Evolutionary conservation across 2,113 vertebrate species (phyloP).

Genomic region (Leuciscus idus): DNA sequence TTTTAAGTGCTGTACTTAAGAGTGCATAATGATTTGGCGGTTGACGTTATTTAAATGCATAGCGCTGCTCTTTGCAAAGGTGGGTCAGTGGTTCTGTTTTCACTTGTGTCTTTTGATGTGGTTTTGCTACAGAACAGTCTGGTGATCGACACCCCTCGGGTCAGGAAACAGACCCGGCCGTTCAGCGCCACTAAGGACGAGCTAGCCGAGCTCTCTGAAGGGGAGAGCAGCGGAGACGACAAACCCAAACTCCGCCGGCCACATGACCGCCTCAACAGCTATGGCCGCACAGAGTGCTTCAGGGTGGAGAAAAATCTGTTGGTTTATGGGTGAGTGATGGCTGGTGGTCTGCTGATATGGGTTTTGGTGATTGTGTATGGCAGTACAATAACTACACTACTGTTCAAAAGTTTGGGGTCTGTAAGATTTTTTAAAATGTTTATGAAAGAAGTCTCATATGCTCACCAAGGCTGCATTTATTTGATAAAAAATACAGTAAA

Average conservation of each 20-base stretch:
- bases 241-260: conserved; percentile 92
- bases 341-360: background rate
- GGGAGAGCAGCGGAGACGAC: conserved; percentile 91
- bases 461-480: too few relatives aligned
- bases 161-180: conserved; percentile 94
- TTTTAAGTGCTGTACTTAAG: background rate
- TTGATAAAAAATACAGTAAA: too few relatives aligned
- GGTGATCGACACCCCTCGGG: conserved; percentile 97
- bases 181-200: conserved; percentile 98
- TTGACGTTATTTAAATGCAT: background rate
- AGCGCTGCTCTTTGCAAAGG: background rate
- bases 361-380: background rate
- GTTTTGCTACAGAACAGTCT: conserved; percentile 88
- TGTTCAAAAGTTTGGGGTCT: background rate
- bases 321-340: conserved; percentile 88
- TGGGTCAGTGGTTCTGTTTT: background rate
- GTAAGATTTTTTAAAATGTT: background rate
- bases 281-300: conserved; percentile 97
- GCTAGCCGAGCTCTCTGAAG: conserved; percentile 92
- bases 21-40: background rate
- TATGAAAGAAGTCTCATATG: background rate
- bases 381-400: background rate
- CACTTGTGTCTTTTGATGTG: background rate
- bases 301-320: conserved; percentile 97
- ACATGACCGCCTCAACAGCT: conserved; percentile 88